A percentile compares a stretch with the other conserved stretches of the same genome.
phyloP scores from a whole-genome alignment of 2,797 vertebrate species.

The Acanthornis magna region DNA sequence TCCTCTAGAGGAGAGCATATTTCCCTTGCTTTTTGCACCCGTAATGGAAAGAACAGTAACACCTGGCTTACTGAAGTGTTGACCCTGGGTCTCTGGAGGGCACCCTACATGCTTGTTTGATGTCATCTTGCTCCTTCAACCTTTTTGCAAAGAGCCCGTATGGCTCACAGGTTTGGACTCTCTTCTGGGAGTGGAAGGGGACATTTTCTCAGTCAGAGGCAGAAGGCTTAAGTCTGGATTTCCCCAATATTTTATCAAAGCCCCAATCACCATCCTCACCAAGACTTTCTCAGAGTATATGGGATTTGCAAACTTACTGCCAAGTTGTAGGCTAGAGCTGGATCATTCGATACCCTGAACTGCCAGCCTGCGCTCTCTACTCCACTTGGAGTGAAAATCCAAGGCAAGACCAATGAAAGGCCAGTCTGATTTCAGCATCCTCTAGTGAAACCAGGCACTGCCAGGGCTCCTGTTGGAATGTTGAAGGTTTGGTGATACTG shows the following conservation, averaged over 20 bases:
- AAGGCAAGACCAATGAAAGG: not conserved
- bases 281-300: not conserved
- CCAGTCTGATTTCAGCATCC: not conserved
- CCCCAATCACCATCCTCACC: not conserved
- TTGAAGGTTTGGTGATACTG: not conserved
- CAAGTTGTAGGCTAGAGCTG: not conserved
- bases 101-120: not conserved
- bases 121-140: not conserved
- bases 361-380: not conserved
- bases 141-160: not conserved
- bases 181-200: not conserved
- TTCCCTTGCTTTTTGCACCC: not conserved
- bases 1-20: not conserved
- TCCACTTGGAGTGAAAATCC: not conserved
- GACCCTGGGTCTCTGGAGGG: not conserved
- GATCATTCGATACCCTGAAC: not conserved
- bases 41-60: not conserved
- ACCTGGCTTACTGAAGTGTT: too few relatives aligned
- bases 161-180: not conserved
- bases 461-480: not conserved
- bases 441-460: not conserved
- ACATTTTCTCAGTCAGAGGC: not conserved
- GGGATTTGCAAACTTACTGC: not conserved
- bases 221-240: not conserved
- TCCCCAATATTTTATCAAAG: not conserved